These are phyloP conservation scores for Grus americana DNA, from an alignment of 2,113 vertebrate genomes.

Conservation along the genomic window DNA sequence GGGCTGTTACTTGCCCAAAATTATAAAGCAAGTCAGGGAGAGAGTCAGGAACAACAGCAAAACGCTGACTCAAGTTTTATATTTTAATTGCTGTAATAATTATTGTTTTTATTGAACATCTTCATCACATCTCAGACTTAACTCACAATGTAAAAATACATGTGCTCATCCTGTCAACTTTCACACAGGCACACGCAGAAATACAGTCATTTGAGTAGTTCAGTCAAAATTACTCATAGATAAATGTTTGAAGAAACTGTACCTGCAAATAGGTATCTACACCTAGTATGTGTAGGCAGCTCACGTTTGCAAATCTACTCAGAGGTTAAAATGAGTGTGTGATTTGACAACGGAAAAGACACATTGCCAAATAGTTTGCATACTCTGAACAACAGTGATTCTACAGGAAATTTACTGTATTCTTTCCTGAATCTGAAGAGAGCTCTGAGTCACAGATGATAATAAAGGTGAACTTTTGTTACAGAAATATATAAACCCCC, in stretches of 20 bases:
- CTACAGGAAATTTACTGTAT: background rate
- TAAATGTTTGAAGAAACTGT: background rate
- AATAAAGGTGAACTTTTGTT: background rate
- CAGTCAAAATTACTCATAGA: background rate
- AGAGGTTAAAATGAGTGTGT: background rate
- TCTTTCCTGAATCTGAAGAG: background rate
- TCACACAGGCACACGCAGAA: background rate
- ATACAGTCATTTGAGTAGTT: background rate
- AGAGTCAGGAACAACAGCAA: slow-evolving; percentile 2
- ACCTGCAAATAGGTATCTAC: background rate
- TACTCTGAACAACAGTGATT: background rate
- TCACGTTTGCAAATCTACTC: background rate
- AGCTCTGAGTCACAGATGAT: background rate
- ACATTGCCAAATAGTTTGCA: background rate
- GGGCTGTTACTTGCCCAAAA: background rate
- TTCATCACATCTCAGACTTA: background rate
- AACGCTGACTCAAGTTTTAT: slow-evolving; percentile 13
- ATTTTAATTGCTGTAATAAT: slow-evolving; percentile 47
- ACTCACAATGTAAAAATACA: background rate
- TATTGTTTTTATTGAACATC: background rate
- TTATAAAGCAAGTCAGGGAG: background rate
- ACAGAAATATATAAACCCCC: background rate
- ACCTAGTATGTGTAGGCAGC: background rate
- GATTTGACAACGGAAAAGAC: background rate
- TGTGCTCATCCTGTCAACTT: background rate